Conservation (phyloP, 64 coral and sea anemone species). For the Platygyra sinensis region DNA sequence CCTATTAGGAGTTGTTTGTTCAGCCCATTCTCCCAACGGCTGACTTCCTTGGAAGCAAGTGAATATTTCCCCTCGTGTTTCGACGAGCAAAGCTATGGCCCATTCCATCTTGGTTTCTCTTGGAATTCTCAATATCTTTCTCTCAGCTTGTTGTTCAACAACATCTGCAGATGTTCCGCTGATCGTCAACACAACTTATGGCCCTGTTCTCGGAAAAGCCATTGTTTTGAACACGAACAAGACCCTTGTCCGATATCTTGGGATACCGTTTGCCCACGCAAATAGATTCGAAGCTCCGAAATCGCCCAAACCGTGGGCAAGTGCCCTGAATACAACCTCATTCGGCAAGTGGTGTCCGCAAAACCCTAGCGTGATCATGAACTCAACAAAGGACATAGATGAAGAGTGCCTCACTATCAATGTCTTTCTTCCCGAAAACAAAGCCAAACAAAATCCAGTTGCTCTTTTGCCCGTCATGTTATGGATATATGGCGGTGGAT, state of each 20-base stretch:
- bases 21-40: not conserved
- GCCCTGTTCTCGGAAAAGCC: slow-evolving; percentile 47
- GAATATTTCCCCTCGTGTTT: not conserved
- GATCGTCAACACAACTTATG: slow-evolving; percentile 22
- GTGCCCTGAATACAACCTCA: not conserved
- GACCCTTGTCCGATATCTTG: slow-evolving; percentile 56
- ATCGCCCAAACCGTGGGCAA: slow-evolving; percentile 4
- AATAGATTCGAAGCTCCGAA: slow-evolving; percentile 51
- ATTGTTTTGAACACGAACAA: slow-evolving; percentile 34
- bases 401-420: slow-evolving; percentile 70
- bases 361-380: not conserved
- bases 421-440: slow-evolving; percentile 50
- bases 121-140: not conserved
- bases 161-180: too few species aligned
- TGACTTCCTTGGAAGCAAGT: too few species aligned
- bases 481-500: slow-evolving; percentile 60
- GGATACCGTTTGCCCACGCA: slow-evolving; percentile 67
- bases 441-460: not conserved
- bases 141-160: not conserved
- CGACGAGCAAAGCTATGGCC: not conserved
- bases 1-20: not conserved
- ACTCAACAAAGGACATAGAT: not conserved
- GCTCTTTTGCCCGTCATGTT: slow-evolving; percentile 59
- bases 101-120: not conserved
- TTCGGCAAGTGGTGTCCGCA: slow-evolving; percentile 55